Base-by-base conservation (phyloP, 2,888 invertebrate genomes). In the Clepsis dumicolana region DNA sequence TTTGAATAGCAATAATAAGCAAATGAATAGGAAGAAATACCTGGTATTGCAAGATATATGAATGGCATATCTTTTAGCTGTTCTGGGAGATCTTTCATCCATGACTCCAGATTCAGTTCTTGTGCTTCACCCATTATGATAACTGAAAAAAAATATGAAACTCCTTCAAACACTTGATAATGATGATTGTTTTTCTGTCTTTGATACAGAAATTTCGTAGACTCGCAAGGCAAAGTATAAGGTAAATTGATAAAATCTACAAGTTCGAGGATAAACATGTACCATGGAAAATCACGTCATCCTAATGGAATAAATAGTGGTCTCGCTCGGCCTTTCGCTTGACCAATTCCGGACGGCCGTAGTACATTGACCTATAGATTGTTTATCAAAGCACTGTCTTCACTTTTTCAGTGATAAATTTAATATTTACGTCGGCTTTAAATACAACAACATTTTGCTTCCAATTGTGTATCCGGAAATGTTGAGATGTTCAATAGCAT, bases 1-100 rank as follows among this genome's bases (percentile, higher is more conserved):
- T 27, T 18, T 41, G n/a, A 27, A 41, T 29, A 12, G 52, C 18
- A 61, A 32, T 10, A 50, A 27, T 52, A n/a, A 18, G 52, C 1
- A 16, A 52, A 1, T 35, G 12, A 63, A 38, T 63, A n/a, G 7
- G 14, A 62, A 48, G 16, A 79, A 77, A 79, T 94, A 96, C 97
- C 97, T 90, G 97, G 97, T 85, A 97, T 96, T 24, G 97, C 96
- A 74, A 97, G 88, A 79, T 96, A 94, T 74, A 96, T 96, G 67
- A 97, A 85, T 25, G 97, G 95, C 69, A 95, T 71, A 69, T 94
- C 88, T 78, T 94, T 94, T 29, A 96, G 80, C 66, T 88, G 84
- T 16, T 90, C 86, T 61, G 96, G 95, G 74, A 97, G 84, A 71
- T 94, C 94, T 32, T 93, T 90, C 97, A 97, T 97, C 97, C 97